These are phyloP conservation scores for Agapostemon virescens DNA, from an alignment of 2,888 invertebrate species.

Conservation along the genomic window DNA sequence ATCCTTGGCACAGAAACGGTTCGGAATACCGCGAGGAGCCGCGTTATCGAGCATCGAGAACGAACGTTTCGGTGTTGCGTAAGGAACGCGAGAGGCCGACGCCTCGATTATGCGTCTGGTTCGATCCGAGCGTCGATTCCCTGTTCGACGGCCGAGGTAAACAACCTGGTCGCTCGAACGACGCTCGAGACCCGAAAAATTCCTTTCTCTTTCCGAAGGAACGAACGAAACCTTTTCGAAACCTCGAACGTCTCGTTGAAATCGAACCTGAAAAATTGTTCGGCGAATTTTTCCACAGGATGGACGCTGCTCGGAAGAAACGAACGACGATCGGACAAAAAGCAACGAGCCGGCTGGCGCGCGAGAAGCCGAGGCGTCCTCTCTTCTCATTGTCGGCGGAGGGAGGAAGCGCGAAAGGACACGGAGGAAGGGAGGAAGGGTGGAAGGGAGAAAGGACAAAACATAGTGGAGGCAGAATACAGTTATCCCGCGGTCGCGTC, in stretches of 20 bases:
- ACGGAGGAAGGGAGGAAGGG: slow-evolving; percentile 37
- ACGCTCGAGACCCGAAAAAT: neutral
- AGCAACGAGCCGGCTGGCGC: neutral
- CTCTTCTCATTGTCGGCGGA: slow-evolving; percentile 8
- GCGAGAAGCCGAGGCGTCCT: slow-evolving; percentile 5
- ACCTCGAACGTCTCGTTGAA: too few species aligned
- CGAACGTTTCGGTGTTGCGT: slow-evolving; percentile 28
- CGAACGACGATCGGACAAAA: neutral
- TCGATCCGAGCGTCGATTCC: neutral
- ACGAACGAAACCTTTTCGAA: neutral
- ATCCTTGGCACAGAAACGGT: neutral
- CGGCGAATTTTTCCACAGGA: neutral
- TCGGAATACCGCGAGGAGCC: neutral
- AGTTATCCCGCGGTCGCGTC: slow-evolving; percentile 63
- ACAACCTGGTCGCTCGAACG: neutral
- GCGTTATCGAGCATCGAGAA: neutral
- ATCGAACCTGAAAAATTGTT: too few species aligned
- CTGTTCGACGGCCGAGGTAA: neutral
- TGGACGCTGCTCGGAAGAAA: neutral
- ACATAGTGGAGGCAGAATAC: slow-evolving; percentile 68
- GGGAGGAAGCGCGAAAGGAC: slow-evolving; percentile 38
- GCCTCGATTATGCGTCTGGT: slow-evolving; percentile 9
- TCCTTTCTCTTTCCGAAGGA: neutral
- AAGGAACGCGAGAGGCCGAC: slow-evolving; percentile 17
- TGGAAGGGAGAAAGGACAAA: slow-evolving; percentile 59